These are phyloP conservation scores for Apodemia mormo DNA, from an alignment of 2,888 invertebrate species.

Conservation along the genomic window DNA sequence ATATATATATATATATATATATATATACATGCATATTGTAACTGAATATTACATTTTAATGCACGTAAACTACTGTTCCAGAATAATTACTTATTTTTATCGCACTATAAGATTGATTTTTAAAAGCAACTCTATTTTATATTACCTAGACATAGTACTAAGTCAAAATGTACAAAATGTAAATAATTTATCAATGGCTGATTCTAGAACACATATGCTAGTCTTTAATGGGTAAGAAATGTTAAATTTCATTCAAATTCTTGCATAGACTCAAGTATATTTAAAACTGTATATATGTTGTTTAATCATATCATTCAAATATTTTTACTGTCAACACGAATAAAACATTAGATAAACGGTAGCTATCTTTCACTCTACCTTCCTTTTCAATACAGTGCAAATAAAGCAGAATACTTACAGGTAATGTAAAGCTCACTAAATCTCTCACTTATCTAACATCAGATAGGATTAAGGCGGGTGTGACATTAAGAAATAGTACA, in stretches of 20 bases:
- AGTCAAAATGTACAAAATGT: neutral
- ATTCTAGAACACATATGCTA: neutral
- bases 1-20: no score
- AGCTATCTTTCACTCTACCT: no score
- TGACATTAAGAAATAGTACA: neutral
- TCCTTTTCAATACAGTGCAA: neutral
- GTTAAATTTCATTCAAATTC: neutral
- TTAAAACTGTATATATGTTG: conserved; percentile 8
- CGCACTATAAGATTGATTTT: no score
- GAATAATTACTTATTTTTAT: no score
- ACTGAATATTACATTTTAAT: no score
- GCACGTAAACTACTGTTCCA: no score
- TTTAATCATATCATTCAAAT: conserved; percentile 21
- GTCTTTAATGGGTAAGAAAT: neutral
- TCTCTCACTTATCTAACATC: conserved; percentile 14
- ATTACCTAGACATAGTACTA: neutral
- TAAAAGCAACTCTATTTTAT: no score
- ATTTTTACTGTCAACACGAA: conserved; percentile 8
- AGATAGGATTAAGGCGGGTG: neutral
- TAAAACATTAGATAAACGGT: neutral
- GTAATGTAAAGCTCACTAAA: conserved; percentile 10
- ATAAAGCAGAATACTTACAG: conserved; percentile 1
- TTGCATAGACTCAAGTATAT: no score
- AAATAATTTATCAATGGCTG: neutral
- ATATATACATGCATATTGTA: no score